Evolutionary conservation across 2,113 vertebrate species (phyloP).

Genomic region (Engraulis encrasicolus): DNA sequence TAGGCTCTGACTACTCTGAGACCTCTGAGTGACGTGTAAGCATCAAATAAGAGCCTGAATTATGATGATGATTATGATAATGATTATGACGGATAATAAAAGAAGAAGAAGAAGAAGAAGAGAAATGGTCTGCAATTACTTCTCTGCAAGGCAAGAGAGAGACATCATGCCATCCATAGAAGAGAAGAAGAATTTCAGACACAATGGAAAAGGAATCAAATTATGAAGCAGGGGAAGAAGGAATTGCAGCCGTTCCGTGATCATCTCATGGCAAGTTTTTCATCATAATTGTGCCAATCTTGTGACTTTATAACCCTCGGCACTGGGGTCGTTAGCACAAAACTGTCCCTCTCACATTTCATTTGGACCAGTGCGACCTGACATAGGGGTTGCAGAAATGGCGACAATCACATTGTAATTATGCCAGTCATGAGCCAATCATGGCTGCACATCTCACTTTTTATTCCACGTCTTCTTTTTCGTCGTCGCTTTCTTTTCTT

Average conservation of each 20-base stretch:
- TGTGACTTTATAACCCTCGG: conserved; percentile 11
- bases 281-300: conserved; percentile 19
- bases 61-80: neutral
- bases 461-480: neutral
- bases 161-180: too few species aligned
- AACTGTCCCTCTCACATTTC: neutral
- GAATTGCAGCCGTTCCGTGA: neutral
- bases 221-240: neutral
- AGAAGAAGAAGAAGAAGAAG: neutral
- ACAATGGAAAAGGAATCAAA: conserved; percentile 17
- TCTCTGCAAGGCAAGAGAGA: conserved; percentile 1
- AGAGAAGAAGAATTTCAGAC: neutral
- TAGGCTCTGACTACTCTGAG: too few species aligned
- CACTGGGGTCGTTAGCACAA: neutral
- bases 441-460: neutral
- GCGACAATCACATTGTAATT: conserved; percentile 1
- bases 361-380: neutral
- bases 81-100: neutral
- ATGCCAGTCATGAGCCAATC: neutral
- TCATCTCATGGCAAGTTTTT: conserved; percentile 15
- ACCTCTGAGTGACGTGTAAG: neutral
- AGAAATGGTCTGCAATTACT: neutral
- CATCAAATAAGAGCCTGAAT: neutral
- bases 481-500: neutral
- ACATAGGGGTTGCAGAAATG: neutral